Evolutionary conservation across 2,888 invertebrate genomes (phyloP).

Genomic region (Sinelater perroti): DNA sequence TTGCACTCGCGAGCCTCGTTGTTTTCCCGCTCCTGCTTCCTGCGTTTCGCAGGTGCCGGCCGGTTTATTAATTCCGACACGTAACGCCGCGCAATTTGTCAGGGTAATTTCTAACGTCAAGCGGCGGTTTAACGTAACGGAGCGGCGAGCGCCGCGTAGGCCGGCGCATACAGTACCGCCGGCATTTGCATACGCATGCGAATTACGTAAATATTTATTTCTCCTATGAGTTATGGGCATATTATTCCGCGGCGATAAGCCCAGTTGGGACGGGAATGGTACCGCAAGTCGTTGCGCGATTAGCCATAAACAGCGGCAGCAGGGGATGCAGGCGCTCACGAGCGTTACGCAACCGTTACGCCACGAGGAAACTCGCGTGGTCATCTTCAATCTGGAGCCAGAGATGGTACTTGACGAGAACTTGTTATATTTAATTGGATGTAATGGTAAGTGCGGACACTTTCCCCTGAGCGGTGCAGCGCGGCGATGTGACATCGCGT

Average conservation of each 20-base stretch:
- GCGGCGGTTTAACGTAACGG: slow-evolving; percentile 12
- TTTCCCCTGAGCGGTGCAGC: too few species aligned
- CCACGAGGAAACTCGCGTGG: too few species aligned
- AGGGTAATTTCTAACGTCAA: slow-evolving; percentile 30
- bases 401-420: too few species aligned
- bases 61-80: slow-evolving; percentile 7
- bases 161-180: background rate
- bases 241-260: slow-evolving; percentile 22
- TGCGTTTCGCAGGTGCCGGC: background rate
- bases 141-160: slow-evolving; percentile 3
- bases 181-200: slow-evolving; percentile 20
- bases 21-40: background rate
- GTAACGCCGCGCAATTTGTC: slow-evolving; percentile 22
- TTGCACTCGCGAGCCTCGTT: background rate
- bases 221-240: slow-evolving; percentile 14
- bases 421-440: too few species aligned
- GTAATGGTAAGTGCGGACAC: too few species aligned
- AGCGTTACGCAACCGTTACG: too few species aligned
- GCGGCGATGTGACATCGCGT: too few species aligned
- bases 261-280: slow-evolving; percentile 12
- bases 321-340: slow-evolving; percentile 17
- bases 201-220: slow-evolving; percentile 29
- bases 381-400: too few species aligned
- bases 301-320: slow-evolving; percentile 7
- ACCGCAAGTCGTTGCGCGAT: slow-evolving; percentile 10